Conservation (phyloP, 64 coral and sea anemone species). For the Acropora yongei region DNA sequence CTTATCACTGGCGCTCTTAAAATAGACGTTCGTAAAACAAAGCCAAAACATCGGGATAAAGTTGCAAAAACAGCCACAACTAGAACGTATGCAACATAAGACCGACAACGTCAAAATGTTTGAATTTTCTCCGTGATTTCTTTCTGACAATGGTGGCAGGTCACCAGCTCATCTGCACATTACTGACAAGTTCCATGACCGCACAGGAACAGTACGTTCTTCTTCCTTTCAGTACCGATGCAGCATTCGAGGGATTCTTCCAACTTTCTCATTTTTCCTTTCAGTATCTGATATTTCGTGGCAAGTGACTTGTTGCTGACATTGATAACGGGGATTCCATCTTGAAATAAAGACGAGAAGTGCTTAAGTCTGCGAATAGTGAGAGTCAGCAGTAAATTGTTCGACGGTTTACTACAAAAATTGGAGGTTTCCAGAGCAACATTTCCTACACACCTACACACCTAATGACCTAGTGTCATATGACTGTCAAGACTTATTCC, state of each 20-base stretch:
- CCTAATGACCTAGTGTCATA: too few relatives aligned
- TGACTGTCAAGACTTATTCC: too few relatives aligned
- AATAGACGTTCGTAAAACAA: too few relatives aligned
- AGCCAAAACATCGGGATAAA: too few relatives aligned
- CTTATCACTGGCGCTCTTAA: too few relatives aligned
- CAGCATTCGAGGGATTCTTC: conserved; percentile 68
- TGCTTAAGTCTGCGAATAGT: too few relatives aligned
- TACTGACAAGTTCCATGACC: conserved; percentile 64
- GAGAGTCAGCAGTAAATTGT: too few relatives aligned
- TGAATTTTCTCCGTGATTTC: conserved; percentile 61
- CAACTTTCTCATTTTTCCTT: conserved; percentile 58
- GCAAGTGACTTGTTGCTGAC: conserved; percentile 23
- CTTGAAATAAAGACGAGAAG: neutral
- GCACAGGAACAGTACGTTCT: conserved; percentile 61
- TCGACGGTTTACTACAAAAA: too few relatives aligned
- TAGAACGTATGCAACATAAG: too few relatives aligned
- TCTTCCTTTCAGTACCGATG: conserved; percentile 54
- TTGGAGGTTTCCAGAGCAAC: too few relatives aligned
- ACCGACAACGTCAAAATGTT: neutral
- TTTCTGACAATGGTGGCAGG: conserved; percentile 60
- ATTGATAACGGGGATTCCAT: conserved; percentile 29
- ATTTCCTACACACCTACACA: too few relatives aligned
- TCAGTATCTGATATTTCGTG: conserved; percentile 6
- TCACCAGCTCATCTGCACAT: conserved; percentile 43
- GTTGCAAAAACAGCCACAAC: too few relatives aligned